Percentiles rank a stretch among this genome's conserved stretches.
phyloP scores from a whole-genome alignment of 2,797 vertebrate species.

The Phrynocephalus guinanensis region DNA sequence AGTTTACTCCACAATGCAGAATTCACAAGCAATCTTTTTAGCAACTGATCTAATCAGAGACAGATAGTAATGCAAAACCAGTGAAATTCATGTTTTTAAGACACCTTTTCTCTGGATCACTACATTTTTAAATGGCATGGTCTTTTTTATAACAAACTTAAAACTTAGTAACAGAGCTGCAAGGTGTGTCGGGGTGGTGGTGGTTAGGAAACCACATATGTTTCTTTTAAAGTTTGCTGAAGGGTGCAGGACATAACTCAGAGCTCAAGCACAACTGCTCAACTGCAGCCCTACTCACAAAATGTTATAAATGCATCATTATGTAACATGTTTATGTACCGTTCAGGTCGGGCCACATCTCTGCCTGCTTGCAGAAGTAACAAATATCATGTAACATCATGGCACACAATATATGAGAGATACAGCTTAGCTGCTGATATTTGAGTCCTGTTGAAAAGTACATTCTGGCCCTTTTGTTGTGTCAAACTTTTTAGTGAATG shows the following conservation, averaged over 20 bases:
- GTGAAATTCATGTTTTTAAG: background rate
- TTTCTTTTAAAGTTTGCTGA: background rate
- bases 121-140: no score
- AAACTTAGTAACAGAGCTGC: background rate
- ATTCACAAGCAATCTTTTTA: background rate
- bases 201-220: background rate
- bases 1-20: constrained; percentile 4
- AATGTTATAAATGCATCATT: background rate
- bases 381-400: background rate
- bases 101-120: no score
- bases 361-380: background rate
- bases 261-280: background rate
- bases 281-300: background rate
- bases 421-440: background rate
- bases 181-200: background rate
- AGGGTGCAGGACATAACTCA: background rate
- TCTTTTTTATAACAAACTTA: background rate
- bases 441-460: no score
- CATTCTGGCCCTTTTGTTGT: background rate
- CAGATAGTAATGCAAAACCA: background rate
- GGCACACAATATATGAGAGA: background rate
- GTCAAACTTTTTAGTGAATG: background rate
- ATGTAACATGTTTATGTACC: background rate
- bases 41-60: background rate
- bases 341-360: background rate